Evolutionary conservation across 2,888 invertebrate genomes (phyloP).

Genomic region (Himalopsyche kuldschensis): DNA sequence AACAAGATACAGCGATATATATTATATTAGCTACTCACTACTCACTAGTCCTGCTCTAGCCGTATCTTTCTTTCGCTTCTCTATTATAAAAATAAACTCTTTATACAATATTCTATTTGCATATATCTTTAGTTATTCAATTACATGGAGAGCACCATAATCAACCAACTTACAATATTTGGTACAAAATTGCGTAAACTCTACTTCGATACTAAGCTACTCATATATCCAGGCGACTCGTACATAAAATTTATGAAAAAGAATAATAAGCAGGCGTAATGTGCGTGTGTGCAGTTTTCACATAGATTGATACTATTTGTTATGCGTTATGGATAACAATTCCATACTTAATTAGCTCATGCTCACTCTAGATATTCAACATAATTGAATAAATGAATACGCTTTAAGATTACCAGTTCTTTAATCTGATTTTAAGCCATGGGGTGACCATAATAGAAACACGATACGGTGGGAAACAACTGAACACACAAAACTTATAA

Average conservation of each 20-base stretch:
- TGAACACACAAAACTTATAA: background rate
- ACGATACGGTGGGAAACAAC: background rate
- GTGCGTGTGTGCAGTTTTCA: background rate
- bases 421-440: background rate
- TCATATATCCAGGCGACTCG: too few species aligned
- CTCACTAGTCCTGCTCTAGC: too few species aligned
- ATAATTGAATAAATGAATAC: conserved; percentile 4
- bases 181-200: too few species aligned
- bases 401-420: background rate
- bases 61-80: too few species aligned
- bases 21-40: too few species aligned
- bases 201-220: too few species aligned
- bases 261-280: background rate
- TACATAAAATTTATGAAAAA: background rate
- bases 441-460: background rate
- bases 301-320: background rate
- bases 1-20: too few species aligned
- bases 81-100: too few species aligned
- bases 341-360: background rate
- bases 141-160: too few species aligned
- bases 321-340: conserved; percentile 10
- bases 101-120: too few species aligned
- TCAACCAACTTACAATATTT: too few species aligned
- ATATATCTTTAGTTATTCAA: too few species aligned
- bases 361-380: background rate